phyloP scores from a whole-genome alignment of 2,888 invertebrate species.

The Cryptocephalus primarius region DNA sequence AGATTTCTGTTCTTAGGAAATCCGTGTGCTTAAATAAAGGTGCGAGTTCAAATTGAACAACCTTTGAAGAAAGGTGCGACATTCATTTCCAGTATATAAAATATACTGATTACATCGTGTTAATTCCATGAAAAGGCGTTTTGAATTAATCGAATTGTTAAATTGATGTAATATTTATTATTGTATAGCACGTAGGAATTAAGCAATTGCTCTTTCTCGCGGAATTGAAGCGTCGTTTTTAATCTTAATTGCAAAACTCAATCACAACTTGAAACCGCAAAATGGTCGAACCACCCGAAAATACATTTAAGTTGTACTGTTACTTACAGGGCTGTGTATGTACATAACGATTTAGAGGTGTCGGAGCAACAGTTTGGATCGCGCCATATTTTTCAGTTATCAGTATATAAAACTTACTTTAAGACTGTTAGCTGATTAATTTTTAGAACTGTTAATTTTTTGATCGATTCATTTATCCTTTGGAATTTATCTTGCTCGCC shows the following conservation, averaged over 20 bases:
- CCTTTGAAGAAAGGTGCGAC: conserved; percentile 2
- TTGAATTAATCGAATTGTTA: too few relatives aligned
- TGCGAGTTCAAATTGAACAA: too few relatives aligned
- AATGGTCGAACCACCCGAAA: neutral
- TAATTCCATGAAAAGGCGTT: conserved; percentile 1
- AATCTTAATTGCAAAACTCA: conserved; percentile 5
- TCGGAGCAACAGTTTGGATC: conserved; percentile 31
- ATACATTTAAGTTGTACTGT: conserved; percentile 22
- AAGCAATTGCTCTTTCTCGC: too few relatives aligned
- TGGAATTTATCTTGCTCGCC: too few relatives aligned
- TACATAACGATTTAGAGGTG: conserved; percentile 27
- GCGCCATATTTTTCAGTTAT: conserved; percentile 31
- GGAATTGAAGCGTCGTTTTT: conserved; percentile 1
- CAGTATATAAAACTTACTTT: conserved; percentile 32
- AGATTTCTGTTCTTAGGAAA: too few relatives aligned
- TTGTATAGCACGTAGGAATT: too few relatives aligned
- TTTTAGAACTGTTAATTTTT: conserved; percentile 26
- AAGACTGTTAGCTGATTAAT: conserved; percentile 36
- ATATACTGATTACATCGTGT: conserved; percentile 4
- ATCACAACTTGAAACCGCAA: neutral
- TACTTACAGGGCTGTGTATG: conserved; percentile 38
- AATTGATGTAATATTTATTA: too few relatives aligned
- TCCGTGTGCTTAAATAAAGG: too few relatives aligned
- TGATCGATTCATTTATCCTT: conserved; percentile 15
- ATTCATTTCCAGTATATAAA: conserved; percentile 5